Base-by-base conservation (phyloP, 23 tunicate genomes). In the Trididemnum nubilum region DNA sequence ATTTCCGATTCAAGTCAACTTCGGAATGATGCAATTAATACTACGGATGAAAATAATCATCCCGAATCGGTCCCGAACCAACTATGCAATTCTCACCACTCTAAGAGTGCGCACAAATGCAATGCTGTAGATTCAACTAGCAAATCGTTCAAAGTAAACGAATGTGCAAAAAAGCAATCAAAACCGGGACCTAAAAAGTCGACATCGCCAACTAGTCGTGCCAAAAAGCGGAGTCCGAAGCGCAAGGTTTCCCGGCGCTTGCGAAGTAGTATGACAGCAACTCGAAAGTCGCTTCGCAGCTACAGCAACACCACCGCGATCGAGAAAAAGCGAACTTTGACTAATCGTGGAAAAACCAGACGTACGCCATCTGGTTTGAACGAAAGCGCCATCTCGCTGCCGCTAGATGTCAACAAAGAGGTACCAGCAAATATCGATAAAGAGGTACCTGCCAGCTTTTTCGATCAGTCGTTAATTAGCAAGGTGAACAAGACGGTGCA, bases 261-360 rank as follows among this genome's bases (percentile, higher is more conserved):
- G 37, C 74, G 74, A 7, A 67, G 74, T n/a, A 33, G 38, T 7
- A 24, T 67, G n/a, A 67, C 74, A 3, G 74, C 31, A 12, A 37
- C 38, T 2, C 74, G 22, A 24, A 67, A 67, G 22, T 67, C 74
- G 37, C 38, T 67, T 31, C 37, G 74, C 4, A 67, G 74, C n/a
- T 33, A 67, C 74, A 18, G 25, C 69, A 63, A 63, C 4, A 4
- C 18, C 57, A 49, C 57, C 18, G 12, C 57, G 18, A 12, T 49
- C 57, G n/a, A n/a, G n/a, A n/a, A n/a, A n/a, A n/a, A n/a, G n/a
- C n/a, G n/a, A n/a, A n/a, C 18, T 49, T 18, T 9, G 57, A 18
- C 57, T 49, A 18, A 12, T 49, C 57, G 57, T 49, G 15, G 57
- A 9, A 12, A 18, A 49, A 12, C 15, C 18, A 49, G 15, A 49